Evolutionary conservation across 2,113 vertebrate species (phyloP), one percentile per base, ranked within the genome.

Genomic region (Spilogale gracilis): DNA sequence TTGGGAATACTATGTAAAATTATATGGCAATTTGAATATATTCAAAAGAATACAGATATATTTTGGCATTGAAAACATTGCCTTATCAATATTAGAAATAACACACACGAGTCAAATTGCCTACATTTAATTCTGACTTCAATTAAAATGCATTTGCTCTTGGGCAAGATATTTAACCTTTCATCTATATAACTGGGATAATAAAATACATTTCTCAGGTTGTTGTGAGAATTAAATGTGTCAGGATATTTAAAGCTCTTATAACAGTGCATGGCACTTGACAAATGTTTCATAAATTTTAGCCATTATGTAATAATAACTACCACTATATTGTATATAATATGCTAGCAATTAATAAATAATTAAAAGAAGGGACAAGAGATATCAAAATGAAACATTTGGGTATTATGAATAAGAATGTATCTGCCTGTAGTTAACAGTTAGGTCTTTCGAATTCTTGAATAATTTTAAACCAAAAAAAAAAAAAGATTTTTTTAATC

Each of bases 111-210:
- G 10, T n/a, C 38, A 85, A 81, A 30, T 17, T 83, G 32, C 50
- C 17, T 86, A 78, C 30, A 21, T 73, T 95, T 90, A 93, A 69
- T 94, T 94, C n/a, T 93, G 27, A 30, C 48, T 89, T 74, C 7
- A 90, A 23, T 96, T 95, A 95, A 93, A 96, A 83, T 74, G 18
- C 25, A 60, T 69, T 96, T 86, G 56, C 54, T 98, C 6, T 78
- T 94, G 61, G 50, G 61, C n/a, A 94, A 95, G 48, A 96, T 89
- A 91, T 91, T 96, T 89, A 96, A 92, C 60, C 83, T 95, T 98
- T 97, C 30, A 65, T 96, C 54, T 95, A 43, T 94, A 91, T 95
- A 96, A 97, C 43, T 94, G 58, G 65, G 18, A 32, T 86, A 92
- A 92, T 98, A 90, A 98, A 97, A 93, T 95, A 69, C 2, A 91